A percentile compares a stretch with the other conserved stretches of the same genome.
phyloP scores from a whole-genome alignment of 92 coral and sea anemone species.

The Zoanthus gigantus region DNA sequence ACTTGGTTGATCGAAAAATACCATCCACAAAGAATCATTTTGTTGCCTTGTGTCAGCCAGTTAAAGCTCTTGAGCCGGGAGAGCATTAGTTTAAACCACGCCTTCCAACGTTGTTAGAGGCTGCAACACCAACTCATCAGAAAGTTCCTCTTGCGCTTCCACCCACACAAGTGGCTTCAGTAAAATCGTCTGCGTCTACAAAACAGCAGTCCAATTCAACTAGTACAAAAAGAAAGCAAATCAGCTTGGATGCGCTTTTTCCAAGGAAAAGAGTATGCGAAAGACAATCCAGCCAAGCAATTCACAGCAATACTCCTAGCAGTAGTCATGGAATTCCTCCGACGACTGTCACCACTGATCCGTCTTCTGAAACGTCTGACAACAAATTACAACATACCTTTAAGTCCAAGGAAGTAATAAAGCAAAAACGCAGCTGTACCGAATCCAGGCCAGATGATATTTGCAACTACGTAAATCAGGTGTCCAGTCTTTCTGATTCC shows the following conservation, averaged over 20 bases:
- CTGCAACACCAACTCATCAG: slow-evolving; percentile 23
- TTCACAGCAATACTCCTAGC: neutral
- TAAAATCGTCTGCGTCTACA: slow-evolving; percentile 1
- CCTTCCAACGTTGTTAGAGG: slow-evolving; percentile 12
- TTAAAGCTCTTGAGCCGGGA: slow-evolving; percentile 25
- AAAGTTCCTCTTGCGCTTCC: slow-evolving; percentile 14
- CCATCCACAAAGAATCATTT: slow-evolving; percentile 48
- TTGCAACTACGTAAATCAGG: slow-evolving; percentile 32
- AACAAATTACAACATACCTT: slow-evolving; percentile 25
- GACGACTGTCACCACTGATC: slow-evolving; percentile 5
- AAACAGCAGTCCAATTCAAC: slow-evolving; percentile 18
- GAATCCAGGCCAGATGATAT: slow-evolving; percentile 30
- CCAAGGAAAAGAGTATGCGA: slow-evolving; percentile 32
- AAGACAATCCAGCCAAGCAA: slow-evolving; percentile 11
- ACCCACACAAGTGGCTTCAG: slow-evolving; percentile 21
- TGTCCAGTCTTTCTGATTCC: slow-evolving; percentile 45
- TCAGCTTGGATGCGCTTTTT: slow-evolving; percentile 29
- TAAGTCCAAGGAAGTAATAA: neutral
- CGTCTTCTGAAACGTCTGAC: slow-evolving; percentile 18
- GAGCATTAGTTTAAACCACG: slow-evolving; percentile 38
- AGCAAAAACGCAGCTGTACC: slow-evolving; percentile 4
- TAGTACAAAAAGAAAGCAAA: slow-evolving; percentile 49
- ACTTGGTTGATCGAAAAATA: slow-evolving; percentile 48
- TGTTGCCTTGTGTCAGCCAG: slow-evolving; percentile 47
- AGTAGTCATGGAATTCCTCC: neutral